Evolutionary conservation across 2,888 invertebrate species (phyloP).

Genomic region (Neoaliturus tenellus): DNA sequence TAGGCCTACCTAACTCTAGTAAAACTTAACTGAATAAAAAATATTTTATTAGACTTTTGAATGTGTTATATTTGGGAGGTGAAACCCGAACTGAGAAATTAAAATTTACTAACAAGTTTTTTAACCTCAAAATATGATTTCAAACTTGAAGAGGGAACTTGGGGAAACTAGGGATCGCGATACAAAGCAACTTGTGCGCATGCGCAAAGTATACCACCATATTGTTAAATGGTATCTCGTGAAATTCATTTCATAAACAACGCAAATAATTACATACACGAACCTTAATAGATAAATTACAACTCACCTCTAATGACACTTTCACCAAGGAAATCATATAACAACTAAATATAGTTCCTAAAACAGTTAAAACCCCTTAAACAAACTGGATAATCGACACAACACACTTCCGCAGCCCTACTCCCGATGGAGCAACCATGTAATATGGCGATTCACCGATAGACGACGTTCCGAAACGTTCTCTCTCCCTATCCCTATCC

Average conservation of each 20-base stretch:
- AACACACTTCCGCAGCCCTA: neutral
- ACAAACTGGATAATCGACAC: neutral
- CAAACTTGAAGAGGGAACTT: neutral
- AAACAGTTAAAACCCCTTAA: neutral
- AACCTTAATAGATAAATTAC: neutral
- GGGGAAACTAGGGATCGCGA: no score
- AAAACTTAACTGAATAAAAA: no score
- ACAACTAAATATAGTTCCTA: conserved; percentile 20
- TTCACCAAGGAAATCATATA: conserved; percentile 42
- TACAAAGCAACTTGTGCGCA: neutral
- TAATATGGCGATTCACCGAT: conserved; percentile 21
- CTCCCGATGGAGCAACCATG: conserved; percentile 14
- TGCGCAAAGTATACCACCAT: conserved; percentile 42
- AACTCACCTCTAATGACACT: conserved; percentile 24
- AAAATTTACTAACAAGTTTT: neutral
- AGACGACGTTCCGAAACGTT: conserved; percentile 2
- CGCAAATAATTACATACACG: neutral
- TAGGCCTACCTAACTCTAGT: no score
- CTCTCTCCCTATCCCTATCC: neutral
- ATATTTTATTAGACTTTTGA: neutral
- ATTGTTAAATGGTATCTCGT: neutral
- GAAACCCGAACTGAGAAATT: neutral
- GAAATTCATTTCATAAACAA: conserved; percentile 32
- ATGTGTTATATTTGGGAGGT: no score
- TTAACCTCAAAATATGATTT: neutral